A percentile compares a stretch with the other conserved stretches of the same genome.
phyloP scores from a whole-genome alignment of 2,113 vertebrate species.

The Alligator sinensis region DNA sequence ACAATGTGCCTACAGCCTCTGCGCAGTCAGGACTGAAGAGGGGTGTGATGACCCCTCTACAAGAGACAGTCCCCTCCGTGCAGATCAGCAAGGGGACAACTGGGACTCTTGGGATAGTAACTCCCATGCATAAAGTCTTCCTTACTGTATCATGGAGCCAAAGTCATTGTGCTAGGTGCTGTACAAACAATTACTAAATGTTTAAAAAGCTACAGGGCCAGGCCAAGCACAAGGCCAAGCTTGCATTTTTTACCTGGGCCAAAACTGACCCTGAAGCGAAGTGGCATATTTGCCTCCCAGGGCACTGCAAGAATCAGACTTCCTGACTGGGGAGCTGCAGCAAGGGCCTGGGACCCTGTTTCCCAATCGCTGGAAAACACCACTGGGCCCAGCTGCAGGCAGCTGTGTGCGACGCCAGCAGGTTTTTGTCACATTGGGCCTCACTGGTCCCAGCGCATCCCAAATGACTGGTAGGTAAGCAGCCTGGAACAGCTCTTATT shows the following conservation, averaged over 20 bases:
- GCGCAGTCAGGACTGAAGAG: background rate
- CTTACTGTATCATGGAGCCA: background rate
- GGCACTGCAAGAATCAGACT: background rate
- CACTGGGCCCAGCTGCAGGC: background rate
- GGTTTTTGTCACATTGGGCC: background rate
- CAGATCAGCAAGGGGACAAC: background rate
- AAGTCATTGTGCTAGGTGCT: background rate
- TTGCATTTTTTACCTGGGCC: background rate
- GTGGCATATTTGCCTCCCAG: background rate
- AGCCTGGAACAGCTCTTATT: background rate
- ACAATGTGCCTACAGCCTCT: background rate
- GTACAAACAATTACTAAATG: too few species aligned
- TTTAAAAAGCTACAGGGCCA: background rate
- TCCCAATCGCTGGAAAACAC: background rate
- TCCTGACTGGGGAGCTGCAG: background rate
- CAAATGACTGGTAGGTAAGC: background rate
- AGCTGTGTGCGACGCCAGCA: too few species aligned
- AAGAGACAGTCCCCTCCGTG: too few species aligned
- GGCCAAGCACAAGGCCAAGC: background rate
- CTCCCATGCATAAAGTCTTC: too few species aligned
- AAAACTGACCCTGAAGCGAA: background rate
- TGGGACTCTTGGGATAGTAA: too few species aligned
- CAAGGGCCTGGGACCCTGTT: background rate
- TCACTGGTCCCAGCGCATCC: background rate
- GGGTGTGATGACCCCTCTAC: background rate